These are phyloP conservation scores for Dryocosmus kuriphilus DNA, from an alignment of 2,888 invertebrate genomes.

Conservation along the genomic window DNA sequence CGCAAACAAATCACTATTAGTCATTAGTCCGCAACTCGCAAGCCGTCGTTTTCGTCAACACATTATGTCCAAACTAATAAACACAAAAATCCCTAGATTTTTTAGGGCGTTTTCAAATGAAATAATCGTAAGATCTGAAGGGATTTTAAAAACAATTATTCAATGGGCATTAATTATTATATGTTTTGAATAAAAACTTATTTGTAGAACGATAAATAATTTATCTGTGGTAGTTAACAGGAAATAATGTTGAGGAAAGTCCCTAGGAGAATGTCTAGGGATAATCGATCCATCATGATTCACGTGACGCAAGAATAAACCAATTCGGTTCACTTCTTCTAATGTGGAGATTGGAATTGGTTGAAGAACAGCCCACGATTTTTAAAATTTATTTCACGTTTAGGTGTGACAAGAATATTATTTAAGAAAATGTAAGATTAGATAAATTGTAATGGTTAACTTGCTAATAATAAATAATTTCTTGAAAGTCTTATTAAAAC, in stretches of 20 bases:
- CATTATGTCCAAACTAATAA: background rate
- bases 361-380: background rate
- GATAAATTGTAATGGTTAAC: no score
- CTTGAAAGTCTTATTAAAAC: no score
- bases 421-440: no score
- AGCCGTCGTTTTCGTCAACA: constrained; percentile 9
- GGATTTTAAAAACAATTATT: background rate
- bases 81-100: background rate
- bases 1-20: constrained; percentile 69
- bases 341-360: background rate
- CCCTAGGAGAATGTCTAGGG: background rate
- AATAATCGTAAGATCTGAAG: background rate
- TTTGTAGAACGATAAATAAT: background rate
- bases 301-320: background rate
- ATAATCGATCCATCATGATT: background rate
- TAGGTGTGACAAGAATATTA: no score
- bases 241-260: background rate
- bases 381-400: background rate
- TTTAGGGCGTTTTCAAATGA: background rate
- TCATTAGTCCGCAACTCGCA: constrained; percentile 1
- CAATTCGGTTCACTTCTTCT: no score
- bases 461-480: no score
- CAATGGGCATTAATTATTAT: background rate
- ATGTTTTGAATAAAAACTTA: background rate
- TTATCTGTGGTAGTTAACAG: background rate